Conservation (phyloP, 2,797 vertebrate genomes). For the Xenentodon cancila region DNA sequence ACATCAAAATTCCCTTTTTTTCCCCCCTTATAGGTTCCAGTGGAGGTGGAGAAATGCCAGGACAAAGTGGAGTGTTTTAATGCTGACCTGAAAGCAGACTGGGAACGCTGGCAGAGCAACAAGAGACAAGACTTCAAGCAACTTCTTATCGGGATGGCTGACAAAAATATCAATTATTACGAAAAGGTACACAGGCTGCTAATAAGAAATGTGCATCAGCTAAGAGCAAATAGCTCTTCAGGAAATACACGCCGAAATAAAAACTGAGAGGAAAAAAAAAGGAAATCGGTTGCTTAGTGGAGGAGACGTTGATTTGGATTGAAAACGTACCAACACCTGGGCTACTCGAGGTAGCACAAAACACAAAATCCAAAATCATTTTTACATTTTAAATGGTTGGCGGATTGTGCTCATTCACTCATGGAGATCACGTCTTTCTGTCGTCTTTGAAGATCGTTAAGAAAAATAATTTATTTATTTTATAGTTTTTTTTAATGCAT, state of each 20-base stretch:
- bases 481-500: no score
- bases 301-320: no score
- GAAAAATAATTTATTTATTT: not conserved
- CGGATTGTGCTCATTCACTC: no score
- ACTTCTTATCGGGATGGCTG: slow-evolving; percentile 92
- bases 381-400: no score
- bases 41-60: slow-evolving; percentile 95
- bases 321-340: no score
- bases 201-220: not conserved
- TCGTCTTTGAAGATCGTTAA: not conserved
- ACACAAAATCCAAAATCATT: no score
- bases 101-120: slow-evolving; percentile 98
- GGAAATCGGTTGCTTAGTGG: no score
- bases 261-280: no score
- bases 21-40: slow-evolving; percentile 82
- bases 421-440: not conserved
- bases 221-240: not conserved
- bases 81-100: slow-evolving; percentile 97
- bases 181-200: slow-evolving; percentile 86
- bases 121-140: slow-evolving; percentile 97
- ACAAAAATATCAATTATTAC: slow-evolving; percentile 96
- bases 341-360: no score
- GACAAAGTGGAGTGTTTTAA: slow-evolving; percentile 97
- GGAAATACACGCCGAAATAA: no score
- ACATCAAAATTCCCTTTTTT: no score